A percentile compares a stretch with the other conserved stretches of the same genome.
Evolutionary conservation across 2,888 invertebrate species (phyloP).

Genomic region (Standfussiana lucernea): DNA sequence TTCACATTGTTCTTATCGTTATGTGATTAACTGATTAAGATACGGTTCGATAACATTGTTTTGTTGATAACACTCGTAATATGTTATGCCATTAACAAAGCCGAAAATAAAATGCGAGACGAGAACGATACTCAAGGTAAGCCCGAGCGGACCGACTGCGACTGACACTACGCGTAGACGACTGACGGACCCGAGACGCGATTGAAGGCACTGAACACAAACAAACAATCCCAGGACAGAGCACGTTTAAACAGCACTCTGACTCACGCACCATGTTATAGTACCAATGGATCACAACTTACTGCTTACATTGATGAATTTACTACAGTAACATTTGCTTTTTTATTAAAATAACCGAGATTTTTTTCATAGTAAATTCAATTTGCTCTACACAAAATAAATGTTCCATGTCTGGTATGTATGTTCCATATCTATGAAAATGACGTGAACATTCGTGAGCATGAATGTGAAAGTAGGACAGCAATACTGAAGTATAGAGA

Average conservation of each 20-base stretch:
- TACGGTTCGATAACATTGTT: conserved; percentile 80
- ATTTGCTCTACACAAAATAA: conserved; percentile 52
- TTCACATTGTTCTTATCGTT: conserved; percentile 74
- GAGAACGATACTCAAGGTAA: conserved; percentile 54
- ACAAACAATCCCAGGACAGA: conserved; percentile 61
- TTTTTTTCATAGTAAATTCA: conserved; percentile 31
- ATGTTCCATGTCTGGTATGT: background rate
- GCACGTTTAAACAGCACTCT: conserved; percentile 31
- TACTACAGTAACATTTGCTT: background rate
- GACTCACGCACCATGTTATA: conserved; percentile 41
- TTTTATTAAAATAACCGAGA: conserved; percentile 8
- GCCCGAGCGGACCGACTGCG: conserved; percentile 68
- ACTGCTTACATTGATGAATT: background rate
- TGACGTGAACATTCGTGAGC: conserved; percentile 19
- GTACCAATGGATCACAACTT: conserved; percentile 15
- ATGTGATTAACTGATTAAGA: conserved; percentile 74
- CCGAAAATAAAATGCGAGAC: conserved; percentile 77
- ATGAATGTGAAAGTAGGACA: conserved; percentile 34
- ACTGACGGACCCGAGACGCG: conserved; percentile 68
- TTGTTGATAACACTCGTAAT: conserved; percentile 74
- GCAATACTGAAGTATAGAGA: background rate
- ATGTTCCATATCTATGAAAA: conserved; percentile 19
- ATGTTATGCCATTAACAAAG: conserved; percentile 76
- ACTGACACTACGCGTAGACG: conserved; percentile 63
- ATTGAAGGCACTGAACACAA: conserved; percentile 65